Evolutionary conservation across 2,797 vertebrate genomes (phyloP).

Genomic region (Gambelia wislizenii): DNA sequence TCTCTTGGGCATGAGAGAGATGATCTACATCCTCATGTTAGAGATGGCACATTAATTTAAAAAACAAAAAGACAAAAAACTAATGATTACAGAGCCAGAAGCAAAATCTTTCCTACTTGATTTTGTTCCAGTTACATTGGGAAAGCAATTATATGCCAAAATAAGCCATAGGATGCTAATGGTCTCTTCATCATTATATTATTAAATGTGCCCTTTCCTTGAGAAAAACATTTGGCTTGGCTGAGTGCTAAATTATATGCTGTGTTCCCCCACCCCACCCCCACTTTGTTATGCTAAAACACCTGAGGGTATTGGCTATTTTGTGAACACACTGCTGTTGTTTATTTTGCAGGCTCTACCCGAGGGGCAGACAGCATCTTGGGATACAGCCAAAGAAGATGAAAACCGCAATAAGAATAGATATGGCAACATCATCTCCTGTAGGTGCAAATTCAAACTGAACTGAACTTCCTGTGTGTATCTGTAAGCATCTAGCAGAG

Average conservation of each 20-base stretch:
- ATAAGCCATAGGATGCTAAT: slow-evolving; percentile 48
- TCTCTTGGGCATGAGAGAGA: neutral
- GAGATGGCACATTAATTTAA: neutral
- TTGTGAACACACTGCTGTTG: slow-evolving; percentile 36
- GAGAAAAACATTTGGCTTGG: slow-evolving; percentile 35
- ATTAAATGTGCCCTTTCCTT: slow-evolving; percentile 35
- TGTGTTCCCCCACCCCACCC: neutral
- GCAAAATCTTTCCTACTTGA: slow-evolving; percentile 34
- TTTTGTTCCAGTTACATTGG: slow-evolving; percentile 24
- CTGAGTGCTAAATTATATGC: slow-evolving; percentile 38
- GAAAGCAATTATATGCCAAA: neutral
- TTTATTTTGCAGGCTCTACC: slow-evolving; percentile 88
- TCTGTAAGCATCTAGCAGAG: neutral
- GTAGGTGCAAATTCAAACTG: slow-evolving; percentile 85
- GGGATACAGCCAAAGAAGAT: slow-evolving; percentile 97
- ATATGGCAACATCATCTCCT: slow-evolving; percentile 99
- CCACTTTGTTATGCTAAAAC: slow-evolving; percentile 8
- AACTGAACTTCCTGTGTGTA: slow-evolving; percentile 16
- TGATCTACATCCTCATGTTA: neutral
- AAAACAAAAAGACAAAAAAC: neutral
- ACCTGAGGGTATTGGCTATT: slow-evolving; percentile 37
- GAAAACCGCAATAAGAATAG: slow-evolving; percentile 98
- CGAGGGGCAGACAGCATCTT: slow-evolving; percentile 95
- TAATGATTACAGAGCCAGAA: slow-evolving; percentile 30
- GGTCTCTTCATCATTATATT: neutral